A percentile compares a stretch with the other conserved stretches of the same genome.
phyloP scores from a whole-genome alignment of 1,140 invertebrate genomes.

The Helicoverpa zea region DNA sequence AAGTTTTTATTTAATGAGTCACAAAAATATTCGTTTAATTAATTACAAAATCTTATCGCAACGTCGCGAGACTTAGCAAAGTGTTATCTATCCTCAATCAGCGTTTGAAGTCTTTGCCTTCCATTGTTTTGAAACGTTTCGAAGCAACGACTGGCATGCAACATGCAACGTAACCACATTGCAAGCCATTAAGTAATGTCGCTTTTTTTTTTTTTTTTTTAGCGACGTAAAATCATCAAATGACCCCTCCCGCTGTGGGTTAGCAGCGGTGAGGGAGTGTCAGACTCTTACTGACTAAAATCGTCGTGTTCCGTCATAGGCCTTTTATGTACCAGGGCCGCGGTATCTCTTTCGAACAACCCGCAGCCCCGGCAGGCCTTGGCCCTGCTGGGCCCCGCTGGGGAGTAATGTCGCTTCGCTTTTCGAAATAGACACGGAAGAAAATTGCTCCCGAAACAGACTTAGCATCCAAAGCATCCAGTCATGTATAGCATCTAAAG shows the following conservation, averaged over 20 bases:
- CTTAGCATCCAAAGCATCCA: constrained; percentile 33
- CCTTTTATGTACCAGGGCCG: too few species aligned
- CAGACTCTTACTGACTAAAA: too few species aligned
- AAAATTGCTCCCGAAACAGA: constrained; percentile 44
- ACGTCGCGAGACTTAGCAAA: constrained; percentile 12
- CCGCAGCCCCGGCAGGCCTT: too few species aligned
- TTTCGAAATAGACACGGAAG: constrained; percentile 47
- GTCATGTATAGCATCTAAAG: constrained; percentile 39
- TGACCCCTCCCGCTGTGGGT: too few species aligned
- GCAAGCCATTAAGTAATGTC: constrained; percentile 40
- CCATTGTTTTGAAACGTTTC: constrained; percentile 43
- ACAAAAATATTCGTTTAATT: not conserved
- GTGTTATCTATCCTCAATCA: constrained; percentile 24
- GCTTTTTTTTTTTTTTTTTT: too few species aligned
- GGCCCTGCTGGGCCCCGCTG: too few species aligned
- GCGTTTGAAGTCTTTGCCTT: not conserved
- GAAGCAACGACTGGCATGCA: constrained; percentile 12
- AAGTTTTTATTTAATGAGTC: constrained; percentile 21
- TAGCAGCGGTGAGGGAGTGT: too few species aligned
- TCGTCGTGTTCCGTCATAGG: too few species aligned
- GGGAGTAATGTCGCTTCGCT: constrained; percentile 29
- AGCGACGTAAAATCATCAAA: too few species aligned
- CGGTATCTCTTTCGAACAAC: too few species aligned
- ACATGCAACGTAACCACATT: constrained; percentile 20
- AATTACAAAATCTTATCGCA: constrained; percentile 36